A percentile compares a stretch with the other conserved stretches of the same genome.
Evolutionary conservation across 2,888 invertebrate species (phyloP).

Genomic region (Temnothorax unifasciatus): DNA sequence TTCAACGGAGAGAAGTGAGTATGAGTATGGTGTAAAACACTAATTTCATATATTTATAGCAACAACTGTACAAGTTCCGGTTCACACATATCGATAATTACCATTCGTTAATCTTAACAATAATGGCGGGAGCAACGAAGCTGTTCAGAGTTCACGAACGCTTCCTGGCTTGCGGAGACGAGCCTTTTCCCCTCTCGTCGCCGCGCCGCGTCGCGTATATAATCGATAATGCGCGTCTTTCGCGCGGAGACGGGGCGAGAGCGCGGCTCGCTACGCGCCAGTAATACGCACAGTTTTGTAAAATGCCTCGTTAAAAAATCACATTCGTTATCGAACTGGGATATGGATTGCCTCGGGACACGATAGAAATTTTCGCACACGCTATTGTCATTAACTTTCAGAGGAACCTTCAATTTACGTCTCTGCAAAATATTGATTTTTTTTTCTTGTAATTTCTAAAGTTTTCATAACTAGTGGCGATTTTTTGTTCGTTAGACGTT

Average conservation of each 20-base stretch:
- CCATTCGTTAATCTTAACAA: slow-evolving; percentile 64
- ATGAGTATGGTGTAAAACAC: slow-evolving; percentile 84
- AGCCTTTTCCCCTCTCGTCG: slow-evolving; percentile 37
- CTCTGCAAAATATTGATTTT: neutral
- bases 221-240: slow-evolving; percentile 55
- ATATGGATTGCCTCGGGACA: slow-evolving; percentile 55
- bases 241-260: slow-evolving; percentile 40
- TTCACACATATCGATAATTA: slow-evolving; percentile 82
- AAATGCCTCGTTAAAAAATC: slow-evolving; percentile 58
- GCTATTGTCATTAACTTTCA: slow-evolving; percentile 33
- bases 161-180: slow-evolving; percentile 49
- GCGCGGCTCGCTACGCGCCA: slow-evolving; percentile 50
- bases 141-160: slow-evolving; percentile 63
- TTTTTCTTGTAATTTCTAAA: neutral
- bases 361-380: slow-evolving; percentile 48
- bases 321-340: slow-evolving; percentile 59
- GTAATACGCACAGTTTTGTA: slow-evolving; percentile 55
- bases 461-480: neutral
- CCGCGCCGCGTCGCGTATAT: slow-evolving; percentile 15
- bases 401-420: slow-evolving; percentile 3
- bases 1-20: slow-evolving; percentile 67
- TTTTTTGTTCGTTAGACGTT: neutral
- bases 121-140: slow-evolving; percentile 62
- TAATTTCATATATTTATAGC: slow-evolving; percentile 86
- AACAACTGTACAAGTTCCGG: slow-evolving; percentile 86